Base-by-base conservation (phyloP, 2,797 vertebrate species). In the Mycteria americana region DNA sequence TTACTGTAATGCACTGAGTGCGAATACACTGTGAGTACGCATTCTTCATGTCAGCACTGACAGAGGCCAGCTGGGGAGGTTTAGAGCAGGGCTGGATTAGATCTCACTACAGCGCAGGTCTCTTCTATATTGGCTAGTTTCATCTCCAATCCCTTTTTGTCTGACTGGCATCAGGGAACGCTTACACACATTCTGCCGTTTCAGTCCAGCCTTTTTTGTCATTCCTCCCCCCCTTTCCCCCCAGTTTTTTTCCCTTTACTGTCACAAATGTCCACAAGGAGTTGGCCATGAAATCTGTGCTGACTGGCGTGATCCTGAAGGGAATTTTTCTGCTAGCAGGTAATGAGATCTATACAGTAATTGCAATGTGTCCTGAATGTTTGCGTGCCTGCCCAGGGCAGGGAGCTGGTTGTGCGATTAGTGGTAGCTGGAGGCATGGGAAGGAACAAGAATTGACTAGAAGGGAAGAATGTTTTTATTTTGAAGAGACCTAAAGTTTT, bases 51-150 rank as follows among this genome's bases (percentile, higher is more conserved):
- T 99, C 98, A 98, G 98, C 97, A 68, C 85, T 97, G 98, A 98
- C 98, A 98, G 98, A 82, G 98, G 98, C 98, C 98, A 99, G 98
- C 98, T 99, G 98, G 98, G 97, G 97, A 96, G 97, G 95, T 96
- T 97, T 96, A 97, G 95, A 92, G 95, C 94, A 28, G 81, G 94
- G 31, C 95, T 93, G 97, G 98, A 98, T 99, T 98, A 98, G 95
- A 53, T 80, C 97, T 90, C 77, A 89, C 96, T 95, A 82, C 96
- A 78, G 95, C 64, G 95, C 96, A 95, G 95, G 95, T 84, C 94
- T 97, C 96, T 88, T 50, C 94, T 88, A 89, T 94, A 96, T 80
- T 94, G 77, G 91, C 97, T 91, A 93, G 86, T 95, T 97, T 95
- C 95, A 70, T 96, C 97, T 95, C 93, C 98, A 98, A 98, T 99